Evolutionary conservation across 2,797 vertebrate species (phyloP).

Genomic region (Xerus rutilus): DNA sequence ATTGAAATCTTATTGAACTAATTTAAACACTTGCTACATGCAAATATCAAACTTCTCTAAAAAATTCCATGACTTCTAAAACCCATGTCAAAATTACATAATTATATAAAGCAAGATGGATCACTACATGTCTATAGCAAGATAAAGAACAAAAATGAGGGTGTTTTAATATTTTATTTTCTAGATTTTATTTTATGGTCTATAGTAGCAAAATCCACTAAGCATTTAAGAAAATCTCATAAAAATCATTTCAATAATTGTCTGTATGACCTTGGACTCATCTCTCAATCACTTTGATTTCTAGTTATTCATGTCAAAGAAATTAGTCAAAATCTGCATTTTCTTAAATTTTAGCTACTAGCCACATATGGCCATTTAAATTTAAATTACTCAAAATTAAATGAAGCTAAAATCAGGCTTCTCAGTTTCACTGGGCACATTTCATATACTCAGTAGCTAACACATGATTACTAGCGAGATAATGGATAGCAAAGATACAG

Average conservation of each 20-base stretch:
- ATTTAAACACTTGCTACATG: conserved; percentile 56
- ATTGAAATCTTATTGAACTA: conserved; percentile 61
- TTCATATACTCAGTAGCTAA: background rate
- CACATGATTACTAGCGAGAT: background rate
- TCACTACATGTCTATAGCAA: background rate
- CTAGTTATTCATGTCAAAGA: background rate
- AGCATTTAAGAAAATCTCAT: conserved; percentile 2
- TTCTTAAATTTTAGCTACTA: conserved; percentile 6
- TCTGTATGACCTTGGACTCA: background rate
- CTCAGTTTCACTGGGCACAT: background rate
- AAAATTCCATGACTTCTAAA: conserved; percentile 56
- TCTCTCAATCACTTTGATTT: background rate
- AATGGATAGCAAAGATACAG: background rate
- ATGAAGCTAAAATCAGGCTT: background rate
- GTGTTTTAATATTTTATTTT: conserved; percentile 18
- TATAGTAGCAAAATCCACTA: conserved; percentile 1
- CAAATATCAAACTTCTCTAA: conserved; percentile 35
- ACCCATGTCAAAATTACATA: conserved; percentile 13
- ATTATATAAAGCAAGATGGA: conserved; percentile 42
- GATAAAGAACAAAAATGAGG: conserved; percentile 16
- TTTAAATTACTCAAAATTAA: conserved; percentile 28
- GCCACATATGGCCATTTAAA: background rate
- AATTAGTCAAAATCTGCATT: conserved; percentile 8
- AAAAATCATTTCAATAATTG: conserved; percentile 34
- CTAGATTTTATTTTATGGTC: conserved; percentile 37